A percentile compares a stretch with the other conserved stretches of the same genome.
Evolutionary conservation across 2,113 vertebrate species (phyloP).

Genomic region (Phalacrocorax aristotelis): DNA sequence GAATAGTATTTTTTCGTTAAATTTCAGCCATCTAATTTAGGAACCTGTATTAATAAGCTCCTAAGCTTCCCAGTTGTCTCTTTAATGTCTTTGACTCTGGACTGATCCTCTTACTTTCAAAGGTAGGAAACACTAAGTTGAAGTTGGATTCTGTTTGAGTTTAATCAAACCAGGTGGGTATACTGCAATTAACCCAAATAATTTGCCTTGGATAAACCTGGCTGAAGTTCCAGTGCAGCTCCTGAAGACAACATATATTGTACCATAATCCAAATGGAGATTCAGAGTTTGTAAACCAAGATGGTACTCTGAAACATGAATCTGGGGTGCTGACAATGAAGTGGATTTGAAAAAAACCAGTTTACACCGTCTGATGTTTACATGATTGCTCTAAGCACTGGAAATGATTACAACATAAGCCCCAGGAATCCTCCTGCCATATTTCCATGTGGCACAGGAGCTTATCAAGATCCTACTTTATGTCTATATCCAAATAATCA

Average conservation of each 20-base stretch:
- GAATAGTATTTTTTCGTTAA: not conserved
- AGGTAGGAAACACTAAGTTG: not conserved
- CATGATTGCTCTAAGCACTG: not conserved
- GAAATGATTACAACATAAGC: not conserved
- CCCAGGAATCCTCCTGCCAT: not conserved
- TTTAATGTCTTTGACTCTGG: not conserved
- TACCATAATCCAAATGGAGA: not conserved
- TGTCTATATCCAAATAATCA: not conserved
- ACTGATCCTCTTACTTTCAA: not conserved
- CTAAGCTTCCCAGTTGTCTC: not conserved
- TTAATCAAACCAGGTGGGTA: not conserved
- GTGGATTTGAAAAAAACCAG: not conserved
- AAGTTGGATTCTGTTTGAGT: not conserved
- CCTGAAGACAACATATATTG: not conserved
- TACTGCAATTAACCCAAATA: not conserved
- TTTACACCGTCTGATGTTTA: not conserved
- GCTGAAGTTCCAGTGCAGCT: not conserved
- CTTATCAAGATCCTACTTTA: not conserved
- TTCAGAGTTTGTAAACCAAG: not conserved
- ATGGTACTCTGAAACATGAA: not conserved
- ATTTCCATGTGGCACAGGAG: not conserved
- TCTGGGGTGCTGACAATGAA: not conserved
- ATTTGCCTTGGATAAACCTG: not conserved
- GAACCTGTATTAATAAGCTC: not conserved
- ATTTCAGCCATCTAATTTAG: not conserved